phyloP scores from a whole-genome alignment of 2,888 invertebrate species.

The Amorpha juglandis region DNA sequence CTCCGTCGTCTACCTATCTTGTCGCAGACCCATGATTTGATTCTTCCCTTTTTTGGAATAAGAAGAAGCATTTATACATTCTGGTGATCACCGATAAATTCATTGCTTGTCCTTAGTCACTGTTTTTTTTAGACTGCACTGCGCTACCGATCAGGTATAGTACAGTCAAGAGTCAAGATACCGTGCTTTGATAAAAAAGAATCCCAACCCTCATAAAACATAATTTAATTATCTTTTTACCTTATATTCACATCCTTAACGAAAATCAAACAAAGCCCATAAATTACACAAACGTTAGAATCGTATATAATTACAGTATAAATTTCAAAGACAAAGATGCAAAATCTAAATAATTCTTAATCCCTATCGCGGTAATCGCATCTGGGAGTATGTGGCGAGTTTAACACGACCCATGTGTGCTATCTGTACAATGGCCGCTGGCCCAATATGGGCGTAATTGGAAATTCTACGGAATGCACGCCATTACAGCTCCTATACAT shows the following conservation, averaged over 20 bases:
- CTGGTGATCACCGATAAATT: no score
- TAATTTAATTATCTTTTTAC: no score
- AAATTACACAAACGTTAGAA: background rate
- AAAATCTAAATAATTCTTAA: conserved; percentile 21
- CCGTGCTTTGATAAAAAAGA: no score
- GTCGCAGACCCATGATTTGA: no score
- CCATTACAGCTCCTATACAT: conserved; percentile 50
- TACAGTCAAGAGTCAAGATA: no score
- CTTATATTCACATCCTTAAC: background rate
- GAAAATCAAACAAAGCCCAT: background rate
- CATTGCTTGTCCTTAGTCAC: no score
- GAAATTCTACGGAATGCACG: conserved; percentile 61
- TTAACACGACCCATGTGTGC: conserved; percentile 20
- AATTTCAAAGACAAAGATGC: conserved; percentile 17
- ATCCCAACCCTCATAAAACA: no score
- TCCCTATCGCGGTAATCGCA: conserved; percentile 21
- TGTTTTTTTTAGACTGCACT: no score
- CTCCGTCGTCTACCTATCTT: no score
- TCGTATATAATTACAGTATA: background rate
- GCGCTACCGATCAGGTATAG: no score
- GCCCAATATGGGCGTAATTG: conserved; percentile 76
- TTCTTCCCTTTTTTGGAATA: no score
- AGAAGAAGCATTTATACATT: no score
- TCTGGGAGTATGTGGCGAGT: conserved; percentile 14
- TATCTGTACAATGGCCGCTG: conserved; percentile 36